Evolutionary conservation across 2,888 invertebrate species (phyloP).

Genomic region (Timema podura): DNA sequence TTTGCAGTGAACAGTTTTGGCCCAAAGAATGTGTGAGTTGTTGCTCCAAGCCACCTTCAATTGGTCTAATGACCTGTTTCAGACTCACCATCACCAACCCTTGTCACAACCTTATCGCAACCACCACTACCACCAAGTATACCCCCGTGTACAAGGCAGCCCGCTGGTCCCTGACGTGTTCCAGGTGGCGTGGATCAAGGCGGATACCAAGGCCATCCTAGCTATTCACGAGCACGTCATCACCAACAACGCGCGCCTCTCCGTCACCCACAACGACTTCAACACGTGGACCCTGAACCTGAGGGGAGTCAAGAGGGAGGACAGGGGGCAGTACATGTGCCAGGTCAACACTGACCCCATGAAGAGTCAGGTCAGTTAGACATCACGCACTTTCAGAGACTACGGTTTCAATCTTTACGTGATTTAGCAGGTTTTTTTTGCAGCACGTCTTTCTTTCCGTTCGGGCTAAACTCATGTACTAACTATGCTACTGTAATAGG

Average conservation of each 20-base stretch:
- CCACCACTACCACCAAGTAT: not conserved
- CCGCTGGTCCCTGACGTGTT: slow-evolving; percentile 18
- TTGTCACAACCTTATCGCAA: too few relatives aligned
- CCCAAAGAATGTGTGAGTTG: too few relatives aligned
- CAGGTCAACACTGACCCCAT: slow-evolving; percentile 93
- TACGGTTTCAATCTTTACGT: too few relatives aligned
- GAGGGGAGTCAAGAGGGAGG: slow-evolving; percentile 76
- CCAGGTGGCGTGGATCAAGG: slow-evolving; percentile 94
- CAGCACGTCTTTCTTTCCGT: too few relatives aligned
- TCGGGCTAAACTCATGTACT: too few relatives aligned
- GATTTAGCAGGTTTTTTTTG: not conserved
- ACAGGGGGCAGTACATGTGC: slow-evolving; percentile 89
- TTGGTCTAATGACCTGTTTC: too few relatives aligned
- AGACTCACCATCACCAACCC: too few relatives aligned
- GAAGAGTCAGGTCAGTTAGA: slow-evolving; percentile 79
- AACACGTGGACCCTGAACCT: slow-evolving; percentile 92
- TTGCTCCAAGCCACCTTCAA: too few relatives aligned
- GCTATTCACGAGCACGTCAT: slow-evolving; percentile 93
- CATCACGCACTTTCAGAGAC: not conserved
- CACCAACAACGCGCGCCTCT: slow-evolving; percentile 84
- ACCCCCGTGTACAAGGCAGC: not conserved
- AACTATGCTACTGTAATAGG: too few relatives aligned
- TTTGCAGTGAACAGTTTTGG: too few relatives aligned
- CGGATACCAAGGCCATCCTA: slow-evolving; percentile 87
- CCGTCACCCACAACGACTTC: slow-evolving; percentile 87